Conservation (phyloP, 2,113 vertebrate genomes). For the Sander vitreus region DNA sequence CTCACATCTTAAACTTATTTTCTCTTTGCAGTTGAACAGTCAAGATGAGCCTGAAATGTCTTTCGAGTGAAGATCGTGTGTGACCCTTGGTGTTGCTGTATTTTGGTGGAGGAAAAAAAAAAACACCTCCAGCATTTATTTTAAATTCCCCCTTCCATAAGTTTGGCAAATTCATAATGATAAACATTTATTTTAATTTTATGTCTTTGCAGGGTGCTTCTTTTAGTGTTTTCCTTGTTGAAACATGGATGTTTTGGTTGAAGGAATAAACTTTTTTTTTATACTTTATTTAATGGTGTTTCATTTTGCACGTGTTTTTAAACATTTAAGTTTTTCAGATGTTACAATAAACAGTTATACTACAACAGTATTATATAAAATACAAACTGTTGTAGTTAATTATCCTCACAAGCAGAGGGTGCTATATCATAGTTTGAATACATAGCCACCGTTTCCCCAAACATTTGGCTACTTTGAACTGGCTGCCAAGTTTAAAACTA, state of each 20-base stretch:
- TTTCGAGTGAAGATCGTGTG: conserved; percentile 51
- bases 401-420: conserved; percentile 48
- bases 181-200: conserved; percentile 48
- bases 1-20: neutral
- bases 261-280: conserved; percentile 85
- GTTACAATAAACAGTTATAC: neutral
- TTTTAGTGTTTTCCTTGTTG: conserved; percentile 76
- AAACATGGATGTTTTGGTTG: conserved; percentile 78
- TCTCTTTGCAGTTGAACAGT: conserved; percentile 84
- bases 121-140: conserved; percentile 55
- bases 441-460: neutral
- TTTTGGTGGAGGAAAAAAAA: conserved; percentile 52
- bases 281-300: conserved; percentile 67
- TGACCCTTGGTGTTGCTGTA: conserved; percentile 47
- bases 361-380: neutral
- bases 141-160: conserved; percentile 46
- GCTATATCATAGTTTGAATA: neutral
- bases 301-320: neutral
- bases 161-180: conserved; percentile 49
- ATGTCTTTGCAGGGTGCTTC: conserved; percentile 47
- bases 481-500: conserved; percentile 44
- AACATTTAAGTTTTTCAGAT: neutral
- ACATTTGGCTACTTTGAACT: conserved; percentile 2
- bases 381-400: conserved; percentile 6
- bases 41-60: conserved; percentile 79